Evolutionary conservation across 2,888 invertebrate genomes (phyloP).

Genomic region (Papilio demoleus): DNA sequence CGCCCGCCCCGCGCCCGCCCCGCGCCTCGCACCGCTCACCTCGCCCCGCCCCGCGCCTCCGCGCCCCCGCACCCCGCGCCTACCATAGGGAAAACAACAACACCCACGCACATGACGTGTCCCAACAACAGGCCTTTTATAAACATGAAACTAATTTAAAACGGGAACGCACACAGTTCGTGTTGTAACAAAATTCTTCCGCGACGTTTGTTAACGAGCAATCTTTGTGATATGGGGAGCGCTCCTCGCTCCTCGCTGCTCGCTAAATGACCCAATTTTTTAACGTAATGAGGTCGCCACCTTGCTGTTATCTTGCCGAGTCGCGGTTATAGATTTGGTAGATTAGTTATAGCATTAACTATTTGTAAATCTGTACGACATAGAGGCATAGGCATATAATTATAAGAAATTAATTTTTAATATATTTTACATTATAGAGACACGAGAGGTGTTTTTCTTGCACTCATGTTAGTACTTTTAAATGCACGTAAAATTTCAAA

Average conservation of each 20-base stretch:
- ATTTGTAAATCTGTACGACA: neutral
- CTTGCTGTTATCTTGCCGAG: slow-evolving; percentile 31
- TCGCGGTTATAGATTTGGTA: slow-evolving; percentile 22
- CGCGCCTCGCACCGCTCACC: slow-evolving; percentile 17
- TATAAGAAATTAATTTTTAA: neutral
- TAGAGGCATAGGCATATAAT: neutral
- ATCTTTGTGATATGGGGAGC: neutral
- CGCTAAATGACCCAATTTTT: slow-evolving; percentile 36
- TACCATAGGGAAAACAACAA: slow-evolving; percentile 52
- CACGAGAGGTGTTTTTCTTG: neutral
- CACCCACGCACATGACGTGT: slow-evolving; percentile 47
- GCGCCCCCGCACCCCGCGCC: slow-evolving; percentile 44
- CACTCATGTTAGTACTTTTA: neutral
- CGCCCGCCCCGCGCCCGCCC: slow-evolving; percentile 53
- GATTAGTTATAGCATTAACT: slow-evolving; percentile 1
- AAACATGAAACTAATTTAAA: slow-evolving; percentile 41
- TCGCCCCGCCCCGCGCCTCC: slow-evolving; percentile 43
- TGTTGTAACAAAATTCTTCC: slow-evolving; percentile 34
- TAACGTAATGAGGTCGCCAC: slow-evolving; percentile 34
- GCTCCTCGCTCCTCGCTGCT: slow-evolving; percentile 9
- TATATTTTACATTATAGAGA: neutral
- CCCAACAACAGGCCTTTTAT: slow-evolving; percentile 43
- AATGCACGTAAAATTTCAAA: neutral
- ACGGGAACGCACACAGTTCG: slow-evolving; percentile 29
- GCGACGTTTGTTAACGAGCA: slow-evolving; percentile 22